Evolutionary conservation across 2,797 vertebrate genomes (phyloP).

Genomic region (Balearica regulorum): DNA sequence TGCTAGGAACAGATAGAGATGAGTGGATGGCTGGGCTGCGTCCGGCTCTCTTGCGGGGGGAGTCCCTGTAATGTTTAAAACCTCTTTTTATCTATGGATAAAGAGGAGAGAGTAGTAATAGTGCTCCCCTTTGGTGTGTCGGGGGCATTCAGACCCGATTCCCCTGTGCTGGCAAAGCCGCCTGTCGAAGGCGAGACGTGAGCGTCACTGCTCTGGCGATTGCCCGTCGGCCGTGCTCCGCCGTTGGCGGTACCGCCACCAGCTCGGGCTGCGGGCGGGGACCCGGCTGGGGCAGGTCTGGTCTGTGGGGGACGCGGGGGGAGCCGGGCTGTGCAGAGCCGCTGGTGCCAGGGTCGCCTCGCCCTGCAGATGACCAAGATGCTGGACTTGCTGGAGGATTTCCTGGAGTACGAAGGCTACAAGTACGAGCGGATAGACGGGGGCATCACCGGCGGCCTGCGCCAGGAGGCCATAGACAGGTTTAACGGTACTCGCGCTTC

Average conservation of each 20-base stretch:
- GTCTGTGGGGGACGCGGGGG: fast-evolving
- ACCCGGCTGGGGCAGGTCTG: fast-evolving
- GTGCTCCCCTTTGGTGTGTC: fast-evolving
- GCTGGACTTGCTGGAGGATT: conserved; percentile 96
- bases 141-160: not conserved
- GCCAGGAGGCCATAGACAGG: conserved; percentile 97
- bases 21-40: not conserved
- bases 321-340: not conserved
- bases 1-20: not conserved
- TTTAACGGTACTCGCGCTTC: conserved; percentile 84
- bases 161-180: not conserved
- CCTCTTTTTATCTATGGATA: not conserved
- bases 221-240: not conserved
- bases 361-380: conserved; percentile 95
- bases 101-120: not conserved
- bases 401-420: conserved; percentile 95
- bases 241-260: fast-evolving
- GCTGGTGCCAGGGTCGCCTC: fast-evolving
- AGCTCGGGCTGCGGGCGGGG: not conserved
- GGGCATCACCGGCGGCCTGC: conserved; percentile 91
- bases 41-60: not conserved
- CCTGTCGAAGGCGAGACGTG: fast-evolving
- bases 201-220: not conserved
- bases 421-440: conserved; percentile 97
- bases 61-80: not conserved